A percentile compares a stretch with the other conserved stretches of the same genome.
Conservation (phyloP, 2,888 invertebrate species). For the Crematogaster levior region DNA sequence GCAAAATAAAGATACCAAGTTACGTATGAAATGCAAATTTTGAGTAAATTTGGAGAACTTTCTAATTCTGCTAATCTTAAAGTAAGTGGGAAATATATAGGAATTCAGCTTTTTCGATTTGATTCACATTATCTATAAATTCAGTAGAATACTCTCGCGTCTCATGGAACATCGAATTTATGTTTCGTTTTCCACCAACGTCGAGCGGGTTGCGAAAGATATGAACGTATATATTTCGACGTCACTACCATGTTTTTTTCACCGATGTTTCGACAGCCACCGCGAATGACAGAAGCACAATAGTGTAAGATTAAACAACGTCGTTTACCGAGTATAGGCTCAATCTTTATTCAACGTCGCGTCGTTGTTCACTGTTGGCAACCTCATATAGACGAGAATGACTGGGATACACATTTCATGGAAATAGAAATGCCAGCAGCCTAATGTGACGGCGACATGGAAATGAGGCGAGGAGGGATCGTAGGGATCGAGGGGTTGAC, state of each 20-base stretch:
- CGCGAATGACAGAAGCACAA: constrained; percentile 44
- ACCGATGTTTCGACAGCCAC: neutral
- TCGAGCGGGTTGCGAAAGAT: constrained; percentile 22
- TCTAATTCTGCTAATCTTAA: too few relatives aligned
- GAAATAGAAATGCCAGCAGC: constrained; percentile 70
- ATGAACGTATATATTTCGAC: constrained; percentile 14
- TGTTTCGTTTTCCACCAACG: constrained; percentile 32
- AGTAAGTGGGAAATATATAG: neutral
- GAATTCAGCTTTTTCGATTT: neutral
- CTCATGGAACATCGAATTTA: constrained; percentile 43
- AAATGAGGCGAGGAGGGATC: constrained; percentile 68
- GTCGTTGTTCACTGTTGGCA: constrained; percentile 54
- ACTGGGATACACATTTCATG: constrained; percentile 62
- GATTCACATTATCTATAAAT: constrained; percentile 34
- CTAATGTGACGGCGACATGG: constrained; percentile 74
- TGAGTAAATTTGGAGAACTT: constrained; percentile 8
- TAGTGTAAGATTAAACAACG: constrained; percentile 65
- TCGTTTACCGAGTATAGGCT: constrained; percentile 41
- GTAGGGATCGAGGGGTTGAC: constrained; percentile 20
- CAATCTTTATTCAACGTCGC: constrained; percentile 59
- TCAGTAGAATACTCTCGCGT: neutral
- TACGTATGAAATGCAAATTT: neutral
- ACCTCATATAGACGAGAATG: constrained; percentile 31
- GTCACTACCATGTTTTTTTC: constrained; percentile 5
- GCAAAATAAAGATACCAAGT: neutral